Percentiles rank a stretch among this genome's conserved stretches.
Conservation (phyloP, 2,888 invertebrate genomes). For the Harpagoxenus sublaevis region DNA sequence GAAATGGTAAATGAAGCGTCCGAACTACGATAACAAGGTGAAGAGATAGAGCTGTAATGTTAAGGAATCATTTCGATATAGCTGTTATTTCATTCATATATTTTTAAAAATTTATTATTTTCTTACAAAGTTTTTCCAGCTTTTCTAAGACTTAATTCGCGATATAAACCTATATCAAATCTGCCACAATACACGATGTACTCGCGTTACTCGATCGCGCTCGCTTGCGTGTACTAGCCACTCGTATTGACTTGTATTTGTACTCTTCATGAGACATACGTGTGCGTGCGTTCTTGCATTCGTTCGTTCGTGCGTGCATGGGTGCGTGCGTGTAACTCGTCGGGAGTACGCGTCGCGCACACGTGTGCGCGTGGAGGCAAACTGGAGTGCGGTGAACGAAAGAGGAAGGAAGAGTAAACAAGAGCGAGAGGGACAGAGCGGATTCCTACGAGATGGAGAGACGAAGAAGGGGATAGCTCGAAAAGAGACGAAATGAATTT, state of each 20-base stretch:
- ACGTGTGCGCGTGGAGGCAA: conserved; percentile 31
- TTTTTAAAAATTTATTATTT: background rate
- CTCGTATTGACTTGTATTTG: conserved; percentile 55
- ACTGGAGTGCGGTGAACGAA: conserved; percentile 52
- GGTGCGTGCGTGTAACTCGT: conserved; percentile 32
- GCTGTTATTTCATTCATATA: background rate
- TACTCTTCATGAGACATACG: conserved; percentile 33
- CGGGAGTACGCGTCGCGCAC: conserved; percentile 17
- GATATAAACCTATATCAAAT: conserved; percentile 39
- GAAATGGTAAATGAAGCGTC: background rate
- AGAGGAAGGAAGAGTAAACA: conserved; percentile 46
- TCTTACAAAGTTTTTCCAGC: background rate
- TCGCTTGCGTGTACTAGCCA: conserved; percentile 39
- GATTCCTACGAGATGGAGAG: conserved; percentile 41
- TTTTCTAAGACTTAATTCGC: conserved; percentile 35
- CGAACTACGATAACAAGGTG: background rate
- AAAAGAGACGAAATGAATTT: conserved; percentile 46
- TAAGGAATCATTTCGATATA: background rate
- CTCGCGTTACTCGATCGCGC: conserved; percentile 25
- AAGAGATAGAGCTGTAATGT: background rate
- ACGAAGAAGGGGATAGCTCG: conserved; percentile 24
- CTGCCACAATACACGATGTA: conserved; percentile 29
- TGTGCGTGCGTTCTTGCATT: conserved; percentile 38
- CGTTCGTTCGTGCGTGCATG: conserved; percentile 61
- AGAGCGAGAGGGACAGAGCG: conserved; percentile 26